Percentiles rank a stretch among this genome's conserved stretches.
These are phyloP conservation scores for Paraplagusia blochii DNA, from an alignment of 2,113 vertebrate genomes.

Conservation along the genomic window DNA sequence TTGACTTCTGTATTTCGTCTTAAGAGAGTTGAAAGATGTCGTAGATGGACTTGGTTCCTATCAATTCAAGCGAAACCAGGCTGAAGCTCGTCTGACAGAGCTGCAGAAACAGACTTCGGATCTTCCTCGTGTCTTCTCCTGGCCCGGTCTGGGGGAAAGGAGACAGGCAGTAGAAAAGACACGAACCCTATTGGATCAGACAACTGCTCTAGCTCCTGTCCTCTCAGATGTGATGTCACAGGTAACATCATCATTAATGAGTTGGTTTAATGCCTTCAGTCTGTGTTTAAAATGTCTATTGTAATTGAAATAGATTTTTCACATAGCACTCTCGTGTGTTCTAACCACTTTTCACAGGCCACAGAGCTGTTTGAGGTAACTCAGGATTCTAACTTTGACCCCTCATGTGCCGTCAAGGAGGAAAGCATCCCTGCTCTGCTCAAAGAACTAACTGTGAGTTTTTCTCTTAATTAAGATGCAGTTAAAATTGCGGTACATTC, in stretches of 20 bases:
- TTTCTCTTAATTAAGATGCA: neutral
- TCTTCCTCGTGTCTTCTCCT: slow-evolving; percentile 65
- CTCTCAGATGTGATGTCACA: slow-evolving; percentile 49
- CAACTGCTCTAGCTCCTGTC: slow-evolving; percentile 43
- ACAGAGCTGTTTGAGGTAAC: slow-evolving; percentile 67
- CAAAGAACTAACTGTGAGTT: slow-evolving; percentile 65
- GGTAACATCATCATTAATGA: too few relatives aligned
- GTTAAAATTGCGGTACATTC: too few relatives aligned
- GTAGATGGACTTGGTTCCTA: slow-evolving; percentile 59
- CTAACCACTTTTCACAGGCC: slow-evolving; percentile 25
- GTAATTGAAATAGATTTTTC: too few relatives aligned
- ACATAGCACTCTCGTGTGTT: neutral
- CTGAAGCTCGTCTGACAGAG: slow-evolving; percentile 51
- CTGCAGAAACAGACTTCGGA: slow-evolving; percentile 51
- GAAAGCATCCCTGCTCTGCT: slow-evolving; percentile 57
- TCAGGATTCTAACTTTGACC: slow-evolving; percentile 57
- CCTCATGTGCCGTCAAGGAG: slow-evolving; percentile 52
- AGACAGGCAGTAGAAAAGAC: slow-evolving; percentile 66
- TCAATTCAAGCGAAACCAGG: slow-evolving; percentile 42
- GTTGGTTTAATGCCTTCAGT: too few relatives aligned
- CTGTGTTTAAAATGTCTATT: too few relatives aligned
- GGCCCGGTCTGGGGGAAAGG: slow-evolving; percentile 76
- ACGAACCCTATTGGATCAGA: slow-evolving; percentile 55
- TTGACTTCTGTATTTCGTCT: neutral
- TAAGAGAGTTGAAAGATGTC: slow-evolving; percentile 61